Percentiles rank a stretch among this genome's conserved stretches.
These are phyloP conservation scores for Coracias cyanogaster DNA, from an alignment of 2,797 vertebrate genomes.

Conservation along the genomic window DNA sequence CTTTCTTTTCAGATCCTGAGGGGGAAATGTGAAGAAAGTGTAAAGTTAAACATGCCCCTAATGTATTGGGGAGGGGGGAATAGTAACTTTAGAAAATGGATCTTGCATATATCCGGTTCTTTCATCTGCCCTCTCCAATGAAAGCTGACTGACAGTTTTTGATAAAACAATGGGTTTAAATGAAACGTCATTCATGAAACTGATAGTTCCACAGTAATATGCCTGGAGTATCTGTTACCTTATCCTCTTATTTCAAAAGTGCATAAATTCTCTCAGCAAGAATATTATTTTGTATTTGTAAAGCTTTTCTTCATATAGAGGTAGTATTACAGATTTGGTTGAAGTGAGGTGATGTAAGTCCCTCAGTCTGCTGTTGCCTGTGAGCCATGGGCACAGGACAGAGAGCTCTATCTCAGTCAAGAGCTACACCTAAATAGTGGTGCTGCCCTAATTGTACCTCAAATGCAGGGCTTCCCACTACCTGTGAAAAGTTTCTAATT, in stretches of 20 bases:
- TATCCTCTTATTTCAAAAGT: not conserved
- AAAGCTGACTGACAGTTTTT: not conserved
- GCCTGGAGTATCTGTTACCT: not conserved
- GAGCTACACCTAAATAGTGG: not conserved
- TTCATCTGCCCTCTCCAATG: not conserved
- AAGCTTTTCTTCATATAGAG: slow-evolving; percentile 32
- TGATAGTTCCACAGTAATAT: not conserved
- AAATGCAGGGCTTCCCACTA: not conserved
- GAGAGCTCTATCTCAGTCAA: not conserved
- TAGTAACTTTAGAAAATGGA: not conserved
- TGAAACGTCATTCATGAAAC: not conserved
- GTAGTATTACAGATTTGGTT: not conserved
- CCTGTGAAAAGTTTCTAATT: not conserved
- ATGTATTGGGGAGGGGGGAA: rapidly evolving
- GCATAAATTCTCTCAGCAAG: not conserved
- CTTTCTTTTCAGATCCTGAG: not conserved
- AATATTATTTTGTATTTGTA: not conserved
- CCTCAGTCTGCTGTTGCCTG: not conserved
- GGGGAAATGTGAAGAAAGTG: not conserved
- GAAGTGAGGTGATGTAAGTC: not conserved
- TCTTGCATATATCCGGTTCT: not conserved
- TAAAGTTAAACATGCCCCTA: not conserved
- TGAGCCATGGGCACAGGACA: not conserved
- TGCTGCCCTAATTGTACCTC: not conserved
- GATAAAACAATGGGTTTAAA: not conserved